Base-by-base conservation (phyloP, 1,140 invertebrate species). In the Steinernema feltiae region DNA sequence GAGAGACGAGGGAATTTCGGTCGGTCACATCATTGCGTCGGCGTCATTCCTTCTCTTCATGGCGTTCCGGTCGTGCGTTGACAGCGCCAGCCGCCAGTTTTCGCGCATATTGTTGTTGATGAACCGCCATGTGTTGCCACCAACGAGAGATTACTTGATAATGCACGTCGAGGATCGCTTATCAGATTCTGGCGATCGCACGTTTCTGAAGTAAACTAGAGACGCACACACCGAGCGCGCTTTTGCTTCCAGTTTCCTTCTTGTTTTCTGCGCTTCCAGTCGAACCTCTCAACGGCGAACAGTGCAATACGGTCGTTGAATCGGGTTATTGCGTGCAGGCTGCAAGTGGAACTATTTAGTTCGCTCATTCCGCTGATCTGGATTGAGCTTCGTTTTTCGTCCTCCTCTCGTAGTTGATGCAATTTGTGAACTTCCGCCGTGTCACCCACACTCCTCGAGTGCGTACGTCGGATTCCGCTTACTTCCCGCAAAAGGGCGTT, bases 11-110 rank as follows among this genome's bases (percentile, higher is more conserved):
- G 53, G 53, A 63, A 63, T 63, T 63, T 27, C 15, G 53, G 53
- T 15, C 53, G 53, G 53, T 63, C 53, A 63, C 53, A 63, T 63
- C 53, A 63, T 63, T 18, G 35, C 35, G 35, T 7, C 53, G 53
- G 53, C 53, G 24, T 63, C 53, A 63, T 63, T 63, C 53, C 53
- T 63, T 63, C 53, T 63, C 15, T 27, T 15, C 53, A 63, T 63
- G 53, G 53, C 53, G 53, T 63, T 63, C 53, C 53, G 53, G 53
- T 63, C 53, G 53, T n/a, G 53, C 53, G 53, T 27, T 63, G 53
- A 63, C 53, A 63, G 53, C 53, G 53, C 24, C 53, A 41, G 35
- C 35, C 35, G 35, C 35, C 35, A 41, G 15, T 63, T 63, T 63
- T 63, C 53, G 53, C 53, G 53, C 53, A 63, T 63, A 27, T 63